A percentile compares a stretch with the other conserved stretches of the same genome.
phyloP scores from a whole-genome alignment of 2,888 invertebrate species.

The Cinara cedri region DNA sequence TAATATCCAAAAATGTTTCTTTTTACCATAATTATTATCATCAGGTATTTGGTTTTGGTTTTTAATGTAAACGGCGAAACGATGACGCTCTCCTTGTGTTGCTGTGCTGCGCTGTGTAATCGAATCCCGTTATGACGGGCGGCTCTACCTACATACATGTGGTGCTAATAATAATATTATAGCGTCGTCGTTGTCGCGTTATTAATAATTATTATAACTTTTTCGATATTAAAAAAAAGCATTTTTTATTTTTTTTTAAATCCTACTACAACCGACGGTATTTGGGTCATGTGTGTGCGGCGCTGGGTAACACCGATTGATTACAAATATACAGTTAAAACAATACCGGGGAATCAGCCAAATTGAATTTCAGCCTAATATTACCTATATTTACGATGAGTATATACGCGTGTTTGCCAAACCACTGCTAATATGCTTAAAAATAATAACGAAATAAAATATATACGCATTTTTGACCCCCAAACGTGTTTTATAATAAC shows the following conservation, averaged over 20 bases:
- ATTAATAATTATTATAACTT: not conserved
- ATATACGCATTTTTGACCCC: not conserved
- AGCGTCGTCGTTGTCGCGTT: not conserved
- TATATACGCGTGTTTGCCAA: conserved; percentile 31
- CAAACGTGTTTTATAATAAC: not conserved
- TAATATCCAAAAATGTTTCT: too few relatives aligned
- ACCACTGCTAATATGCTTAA: conserved; percentile 9
- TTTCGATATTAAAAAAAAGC: not conserved
- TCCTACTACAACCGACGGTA: not conserved
- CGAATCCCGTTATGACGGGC: too few relatives aligned
- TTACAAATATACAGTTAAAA: conserved; percentile 20
- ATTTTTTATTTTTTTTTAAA: too few relatives aligned
- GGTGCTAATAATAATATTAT: not conserved
- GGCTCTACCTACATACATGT: too few relatives aligned
- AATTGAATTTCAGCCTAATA: conserved; percentile 48
- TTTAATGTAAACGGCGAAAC: too few relatives aligned
- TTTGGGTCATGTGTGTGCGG: conserved; percentile 39
- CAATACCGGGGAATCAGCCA: conserved; percentile 27
- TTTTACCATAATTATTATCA: too few relatives aligned
- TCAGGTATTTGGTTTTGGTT: too few relatives aligned
- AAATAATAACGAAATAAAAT: conserved; percentile 36
- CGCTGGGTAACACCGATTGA: conserved; percentile 5
- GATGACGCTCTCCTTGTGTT: too few relatives aligned
- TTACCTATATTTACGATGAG: too few relatives aligned
- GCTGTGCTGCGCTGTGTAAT: not conserved